Conservation (phyloP, 2,888 invertebrate genomes). For the Formica aserva region DNA sequence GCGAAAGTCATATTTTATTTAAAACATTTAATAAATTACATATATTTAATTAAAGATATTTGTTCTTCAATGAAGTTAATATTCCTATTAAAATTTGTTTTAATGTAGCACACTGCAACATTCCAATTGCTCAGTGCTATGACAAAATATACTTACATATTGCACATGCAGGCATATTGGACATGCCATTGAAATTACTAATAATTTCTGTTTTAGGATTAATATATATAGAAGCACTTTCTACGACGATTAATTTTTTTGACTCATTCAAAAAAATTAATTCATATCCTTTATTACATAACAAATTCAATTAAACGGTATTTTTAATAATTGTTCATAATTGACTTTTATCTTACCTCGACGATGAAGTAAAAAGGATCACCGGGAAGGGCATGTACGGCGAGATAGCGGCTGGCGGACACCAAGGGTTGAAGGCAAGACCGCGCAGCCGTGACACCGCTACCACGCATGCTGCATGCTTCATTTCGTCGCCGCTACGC, state of each 20-base stretch:
- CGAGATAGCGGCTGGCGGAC: constrained; percentile 86
- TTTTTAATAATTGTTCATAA: not conserved
- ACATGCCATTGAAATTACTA: not conserved
- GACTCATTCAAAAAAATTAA: not conserved
- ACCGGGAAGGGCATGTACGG: constrained; percentile 85
- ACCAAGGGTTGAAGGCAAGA: constrained; percentile 86
- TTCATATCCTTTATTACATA: not conserved
- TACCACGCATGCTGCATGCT: constrained; percentile 86
- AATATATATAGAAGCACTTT: too few relatives aligned
- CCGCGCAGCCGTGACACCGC: constrained; percentile 86
- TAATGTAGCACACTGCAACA: too few relatives aligned
- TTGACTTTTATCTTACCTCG: constrained; percentile 78
- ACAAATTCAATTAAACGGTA: not conserved
- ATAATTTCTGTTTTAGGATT: not conserved
- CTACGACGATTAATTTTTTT: not conserved
- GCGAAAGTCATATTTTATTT: too few relatives aligned
- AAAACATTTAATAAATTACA: too few relatives aligned
- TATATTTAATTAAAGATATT: too few relatives aligned
- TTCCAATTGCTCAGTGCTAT: too few relatives aligned
- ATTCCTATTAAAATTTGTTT: too few relatives aligned
- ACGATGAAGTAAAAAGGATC: constrained; percentile 87
- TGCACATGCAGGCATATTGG: too few relatives aligned
- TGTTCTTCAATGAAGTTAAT: too few relatives aligned
- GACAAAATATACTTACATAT: too few relatives aligned
- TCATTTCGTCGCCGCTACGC: constrained; percentile 86